Evolutionary conservation across 2,888 invertebrate species (phyloP), one percentile per base, ranked within the genome.

Genomic region (Lymantria monacha): DNA sequence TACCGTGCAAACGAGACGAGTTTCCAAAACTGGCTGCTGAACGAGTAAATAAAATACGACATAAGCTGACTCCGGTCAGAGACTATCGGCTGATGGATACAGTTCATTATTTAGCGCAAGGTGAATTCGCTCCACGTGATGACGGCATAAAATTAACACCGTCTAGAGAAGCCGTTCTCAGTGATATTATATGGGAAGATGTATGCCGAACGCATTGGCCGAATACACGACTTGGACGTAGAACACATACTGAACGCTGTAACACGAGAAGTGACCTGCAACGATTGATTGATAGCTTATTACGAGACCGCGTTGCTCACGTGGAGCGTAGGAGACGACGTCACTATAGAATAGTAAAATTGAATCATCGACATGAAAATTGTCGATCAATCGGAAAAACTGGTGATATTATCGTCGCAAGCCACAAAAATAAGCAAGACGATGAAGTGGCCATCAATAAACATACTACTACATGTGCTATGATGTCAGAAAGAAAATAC

Each of bases 161-260:
- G 8, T 91, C 91, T 1, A 70, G 91, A 51, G 91, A 91, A 78
- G 91, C 87, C 12, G 91, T 91, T 11, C 75, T 91, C 30, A 91
- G 91, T 61, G 91, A 91, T 48, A 91, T 91, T 13, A 91, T 91
- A 63, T 91, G 85, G 81, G 91, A 91, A 69, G 91, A 91, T 55
- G 91, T 91, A 11, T 91, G 90, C 67, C 81, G 91, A 30, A 90
- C 91, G 3, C 91, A 90, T 57, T 91, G 91, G 91, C 91, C 91
- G 1, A 86, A 79, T 42, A 77, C 87, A 15, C 75, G 90, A 1
- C 71, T 91, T 11, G 81, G 81, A n/a, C 84, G 87, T 15, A 78
- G 90, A 11, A 62, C 74, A 1, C 85, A 84, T 46, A 63, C 81
- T 5, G 87, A 89, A 31, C 74, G 88, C 53, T 79, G 73, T 53